Evolutionary conservation across 2,113 vertebrate genomes (phyloP).

Genomic region (Melospiza georgiana): DNA sequence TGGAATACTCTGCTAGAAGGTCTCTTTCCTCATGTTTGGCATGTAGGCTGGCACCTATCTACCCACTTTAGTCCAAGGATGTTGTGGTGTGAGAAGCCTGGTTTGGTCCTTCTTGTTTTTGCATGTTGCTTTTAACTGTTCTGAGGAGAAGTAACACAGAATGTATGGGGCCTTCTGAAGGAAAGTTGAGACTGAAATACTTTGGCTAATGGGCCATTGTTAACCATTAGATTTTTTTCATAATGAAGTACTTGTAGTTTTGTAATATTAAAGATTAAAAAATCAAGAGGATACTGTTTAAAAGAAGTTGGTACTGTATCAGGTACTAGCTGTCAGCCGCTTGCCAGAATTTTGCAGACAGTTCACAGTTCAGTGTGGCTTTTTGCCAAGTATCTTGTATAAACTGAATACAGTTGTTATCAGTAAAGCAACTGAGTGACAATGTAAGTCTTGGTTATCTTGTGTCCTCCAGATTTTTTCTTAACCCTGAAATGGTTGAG

Average conservation of each 20-base stretch:
- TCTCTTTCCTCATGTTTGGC: neutral
- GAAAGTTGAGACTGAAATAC: neutral
- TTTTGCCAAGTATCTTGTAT: neutral
- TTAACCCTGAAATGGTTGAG: neutral
- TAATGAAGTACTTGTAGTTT: neutral
- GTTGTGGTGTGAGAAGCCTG: neutral
- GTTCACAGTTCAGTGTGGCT: neutral
- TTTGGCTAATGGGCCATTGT: neutral
- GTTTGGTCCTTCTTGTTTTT: neutral
- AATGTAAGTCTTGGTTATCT: neutral
- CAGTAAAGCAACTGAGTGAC: neutral
- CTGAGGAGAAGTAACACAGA: neutral
- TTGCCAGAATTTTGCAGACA: neutral
- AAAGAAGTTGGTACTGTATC: neutral
- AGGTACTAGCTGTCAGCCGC: neutral
- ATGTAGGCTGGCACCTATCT: neutral
- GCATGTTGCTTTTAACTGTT: neutral
- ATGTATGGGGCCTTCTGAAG: neutral
- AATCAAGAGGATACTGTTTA: neutral
- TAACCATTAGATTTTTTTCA: neutral
- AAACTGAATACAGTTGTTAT: neutral
- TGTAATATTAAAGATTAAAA: neutral
- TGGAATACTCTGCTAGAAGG: neutral
- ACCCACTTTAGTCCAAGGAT: neutral
- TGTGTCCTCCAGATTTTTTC: neutral